A percentile compares a stretch with the other conserved stretches of the same genome.
These are phyloP conservation scores for Cheilosia variabilis DNA, from an alignment of 2,888 invertebrate genomes.

Conservation along the genomic window DNA sequence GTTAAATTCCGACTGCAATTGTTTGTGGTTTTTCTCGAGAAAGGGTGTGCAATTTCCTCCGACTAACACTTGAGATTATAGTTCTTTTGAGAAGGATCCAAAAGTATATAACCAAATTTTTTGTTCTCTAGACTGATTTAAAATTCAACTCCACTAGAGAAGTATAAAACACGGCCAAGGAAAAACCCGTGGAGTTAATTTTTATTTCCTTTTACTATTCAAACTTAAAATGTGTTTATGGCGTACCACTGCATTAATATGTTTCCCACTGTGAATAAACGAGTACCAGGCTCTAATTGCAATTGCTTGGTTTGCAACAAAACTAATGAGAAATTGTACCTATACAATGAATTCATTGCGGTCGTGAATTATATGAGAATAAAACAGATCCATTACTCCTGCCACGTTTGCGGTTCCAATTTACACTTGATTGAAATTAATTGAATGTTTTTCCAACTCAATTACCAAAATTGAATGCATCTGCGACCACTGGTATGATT, in stretches of 20 bases:
- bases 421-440: conserved; percentile 11
- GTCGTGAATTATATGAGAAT: background rate
- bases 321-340: background rate
- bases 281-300: background rate
- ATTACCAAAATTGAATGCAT: background rate
- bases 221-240: background rate
- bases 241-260: too few species aligned
- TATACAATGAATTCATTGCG: background rate
- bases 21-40: too few species aligned
- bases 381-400: background rate
- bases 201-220: background rate
- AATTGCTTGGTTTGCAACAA: background rate
- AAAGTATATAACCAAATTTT: too few species aligned
- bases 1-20: too few species aligned
- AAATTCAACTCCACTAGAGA: too few species aligned
- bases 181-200: too few species aligned
- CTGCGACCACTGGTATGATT: background rate
- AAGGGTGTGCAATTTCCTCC: too few species aligned
- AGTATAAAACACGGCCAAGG: too few species aligned
- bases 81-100: too few species aligned
- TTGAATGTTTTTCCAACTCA: conserved; percentile 4
- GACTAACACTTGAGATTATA: too few species aligned
- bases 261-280: background rate
- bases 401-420: conserved; percentile 9
- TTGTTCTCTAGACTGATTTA: too few species aligned